Conservation (phyloP, 2,113 vertebrate genomes). For the Semnornis frantzii region DNA sequence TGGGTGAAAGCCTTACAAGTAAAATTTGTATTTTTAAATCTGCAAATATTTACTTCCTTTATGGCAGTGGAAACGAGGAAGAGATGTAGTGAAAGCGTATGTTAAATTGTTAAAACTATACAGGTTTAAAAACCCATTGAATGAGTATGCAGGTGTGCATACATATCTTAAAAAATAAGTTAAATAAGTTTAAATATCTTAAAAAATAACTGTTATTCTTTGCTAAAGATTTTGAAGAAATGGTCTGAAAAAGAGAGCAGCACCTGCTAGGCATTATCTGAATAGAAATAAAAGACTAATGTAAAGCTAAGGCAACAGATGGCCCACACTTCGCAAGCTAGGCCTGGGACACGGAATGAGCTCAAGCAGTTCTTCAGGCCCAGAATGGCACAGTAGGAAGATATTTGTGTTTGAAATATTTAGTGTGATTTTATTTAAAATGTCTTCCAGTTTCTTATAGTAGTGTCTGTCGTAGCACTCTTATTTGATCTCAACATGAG, state of each 20-base stretch:
- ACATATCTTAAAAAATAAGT: neutral
- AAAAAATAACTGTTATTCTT: neutral
- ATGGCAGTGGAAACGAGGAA: neutral
- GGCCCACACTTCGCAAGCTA: neutral
- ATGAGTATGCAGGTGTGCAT: too few species aligned
- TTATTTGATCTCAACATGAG: neutral
- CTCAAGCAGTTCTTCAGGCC: neutral
- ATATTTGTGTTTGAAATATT: neutral
- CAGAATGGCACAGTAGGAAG: neutral
- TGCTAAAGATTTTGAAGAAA: neutral
- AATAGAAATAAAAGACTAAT: slow-evolving; percentile 20
- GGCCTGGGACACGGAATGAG: neutral
- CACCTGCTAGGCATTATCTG: neutral
- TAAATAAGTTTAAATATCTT: too few species aligned
- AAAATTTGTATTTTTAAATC: neutral
- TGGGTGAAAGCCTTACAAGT: neutral
- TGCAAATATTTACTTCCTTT: neutral
- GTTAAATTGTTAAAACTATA: neutral
- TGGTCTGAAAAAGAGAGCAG: neutral
- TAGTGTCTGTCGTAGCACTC: neutral
- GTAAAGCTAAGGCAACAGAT: neutral
- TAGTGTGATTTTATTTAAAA: neutral
- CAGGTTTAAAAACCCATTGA: neutral
- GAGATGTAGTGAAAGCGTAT: neutral
- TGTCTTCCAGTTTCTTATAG: neutral